Base-by-base conservation (phyloP, 2,888 invertebrate genomes). In the Epistrophella euchroma region DNA sequence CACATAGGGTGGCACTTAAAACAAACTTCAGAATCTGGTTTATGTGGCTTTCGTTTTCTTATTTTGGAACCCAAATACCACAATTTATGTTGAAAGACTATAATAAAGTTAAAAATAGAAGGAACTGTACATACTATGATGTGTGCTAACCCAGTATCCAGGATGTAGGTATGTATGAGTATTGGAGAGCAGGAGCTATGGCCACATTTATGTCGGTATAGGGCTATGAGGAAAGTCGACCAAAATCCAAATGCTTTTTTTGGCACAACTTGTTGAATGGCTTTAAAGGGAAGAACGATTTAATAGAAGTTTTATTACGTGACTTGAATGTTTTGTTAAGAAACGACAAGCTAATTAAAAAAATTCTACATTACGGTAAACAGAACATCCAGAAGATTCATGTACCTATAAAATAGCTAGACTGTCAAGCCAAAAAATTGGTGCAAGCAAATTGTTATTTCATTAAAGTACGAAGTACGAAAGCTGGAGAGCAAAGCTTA, bases 11-110 rank as follows among this genome's bases (percentile, higher is more conserved):
- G 50, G 50, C 25, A 52, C 50, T 52, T 25, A 52, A 15, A 25
- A 7, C 50, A 52, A 58, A 58, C 58, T 58, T 19, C 32, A 19
- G 19, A 58, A 58, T 58, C 32, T 35, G 28, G 58, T 13, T 35
- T 2, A 13, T 37, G 4, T 28, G 35, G 17, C 37, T 58, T 58
- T 6, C 13, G 5, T 58, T 58, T 52, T 25, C 7, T 15, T 52
- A 5, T 2, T 10, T 28, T 5, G 47, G 55, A 17, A 58, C 11
- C 13, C 3, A 37, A 58, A 58, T 58, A 19, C 58, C 58, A 58
- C 35, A 58, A 58, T 58, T 58, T 58, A 35, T 58, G 58, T 58
- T 35, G 35, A 58, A 58, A 58, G 40, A 40, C 5, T 15, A 35
- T 58, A 58, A 58, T 58, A 35, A 58, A 58, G 35, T 35, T 35